These are phyloP conservation scores for Leuciscus waleckii DNA, from an alignment of 2,797 vertebrate species.

Conservation along the genomic window DNA sequence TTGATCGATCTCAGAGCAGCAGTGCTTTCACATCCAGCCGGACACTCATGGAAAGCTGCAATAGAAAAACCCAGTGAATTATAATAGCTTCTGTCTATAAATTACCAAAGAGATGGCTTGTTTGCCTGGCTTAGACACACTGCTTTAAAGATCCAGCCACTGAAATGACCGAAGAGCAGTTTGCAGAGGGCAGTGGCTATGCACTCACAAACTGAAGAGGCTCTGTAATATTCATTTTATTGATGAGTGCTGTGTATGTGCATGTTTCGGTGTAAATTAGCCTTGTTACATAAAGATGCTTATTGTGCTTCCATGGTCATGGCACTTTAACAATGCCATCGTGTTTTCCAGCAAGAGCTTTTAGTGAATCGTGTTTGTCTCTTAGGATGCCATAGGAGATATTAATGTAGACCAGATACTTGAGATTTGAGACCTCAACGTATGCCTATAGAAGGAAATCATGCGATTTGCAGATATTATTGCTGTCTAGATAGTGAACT, in stretches of 20 bases:
- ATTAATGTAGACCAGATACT: conserved; percentile 13
- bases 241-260: background rate
- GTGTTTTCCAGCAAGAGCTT: conserved; percentile 26
- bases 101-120: conserved; percentile 8
- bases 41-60: conserved; percentile 4
- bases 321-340: conserved; percentile 13
- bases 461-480: background rate
- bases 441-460: background rate
- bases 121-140: background rate
- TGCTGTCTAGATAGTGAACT: background rate
- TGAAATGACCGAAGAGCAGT: conserved; percentile 10
- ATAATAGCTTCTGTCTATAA: conserved; percentile 12
- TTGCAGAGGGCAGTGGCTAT: background rate
- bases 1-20: conserved; percentile 30
- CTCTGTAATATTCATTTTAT: conserved; percentile 23
- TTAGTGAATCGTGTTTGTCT: conserved; percentile 28
- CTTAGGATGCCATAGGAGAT: background rate
- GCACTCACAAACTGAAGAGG: conserved; percentile 24
- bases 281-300: conserved; percentile 41
- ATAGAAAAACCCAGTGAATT: conserved; percentile 23
- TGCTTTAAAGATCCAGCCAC: conserved; percentile 18
- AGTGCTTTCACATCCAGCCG: conserved; percentile 34
- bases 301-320: conserved; percentile 34
- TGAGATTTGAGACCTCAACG: background rate
- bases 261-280: conserved; percentile 29